Base-by-base conservation (phyloP, 1,140 invertebrate species). In the Macrobrachium rosenbergii region DNA sequence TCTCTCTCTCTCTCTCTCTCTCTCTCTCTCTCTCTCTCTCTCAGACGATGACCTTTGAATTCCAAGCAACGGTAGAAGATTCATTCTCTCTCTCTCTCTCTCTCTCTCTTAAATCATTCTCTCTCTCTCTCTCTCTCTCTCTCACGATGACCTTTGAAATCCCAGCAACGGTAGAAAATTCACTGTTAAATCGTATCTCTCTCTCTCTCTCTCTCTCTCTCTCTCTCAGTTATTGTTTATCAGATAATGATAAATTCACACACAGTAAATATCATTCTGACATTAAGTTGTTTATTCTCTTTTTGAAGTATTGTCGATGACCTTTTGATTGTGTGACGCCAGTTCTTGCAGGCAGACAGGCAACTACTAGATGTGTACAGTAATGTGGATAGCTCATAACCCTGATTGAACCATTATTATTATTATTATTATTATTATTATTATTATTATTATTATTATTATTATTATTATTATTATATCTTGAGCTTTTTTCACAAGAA, bases 121-220 rank as follows among this genome's bases (percentile, higher is more conserved):
- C 64, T 67, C 64, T 67, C 64, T 67, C 64, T 67, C 64, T 67
- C 64, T 67, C 64, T 67, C 64, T 67, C 64, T 67, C 64, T 67
- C 64, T 67, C 64, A n/a, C n/a, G n/a, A n/a, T n/a, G n/a, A n/a
- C n/a, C n/a, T n/a, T n/a, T n/a, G n/a, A n/a, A n/a, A n/a, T n/a
- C n/a, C n/a, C n/a, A n/a, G n/a, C n/a, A n/a, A n/a, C n/a, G n/a
- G n/a, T n/a, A n/a, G n/a, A n/a, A n/a, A n/a, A n/a, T n/a, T n/a
- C n/a, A n/a, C n/a, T n/a, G n/a, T n/a, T n/a, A n/a, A n/a, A n/a
- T n/a, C n/a, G n/a, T n/a, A n/a, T 67, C 64, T 67, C 64, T 67
- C 64, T 67, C 64, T 67, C 64, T 67, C 28, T 37, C 28, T 37
- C 28, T 37, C 28, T 37, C 28, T 37, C 28, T 37, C 28, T 37